Evolutionary conservation across 2,113 vertebrate genomes (phyloP).

Genomic region (Orycteropus afer): DNA sequence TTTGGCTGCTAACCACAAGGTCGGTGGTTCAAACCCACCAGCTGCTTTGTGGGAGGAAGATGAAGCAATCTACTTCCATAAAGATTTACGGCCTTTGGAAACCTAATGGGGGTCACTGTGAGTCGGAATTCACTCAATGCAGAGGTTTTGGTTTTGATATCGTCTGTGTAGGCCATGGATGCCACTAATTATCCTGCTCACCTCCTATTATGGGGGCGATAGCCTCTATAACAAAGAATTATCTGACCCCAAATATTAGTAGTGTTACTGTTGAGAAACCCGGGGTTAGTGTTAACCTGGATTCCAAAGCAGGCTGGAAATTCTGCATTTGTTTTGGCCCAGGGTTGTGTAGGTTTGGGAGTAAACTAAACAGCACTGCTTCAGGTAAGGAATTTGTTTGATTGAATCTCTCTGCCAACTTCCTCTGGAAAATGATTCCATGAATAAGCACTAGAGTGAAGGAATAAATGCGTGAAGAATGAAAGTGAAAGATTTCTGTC

Average conservation of each 20-base stretch:
- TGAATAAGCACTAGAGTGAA: neutral
- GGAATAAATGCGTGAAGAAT: no score
- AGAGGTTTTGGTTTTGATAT: no score
- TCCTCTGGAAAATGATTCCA: neutral
- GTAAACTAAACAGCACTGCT: neutral
- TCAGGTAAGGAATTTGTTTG: neutral
- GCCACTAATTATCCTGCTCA: neutral
- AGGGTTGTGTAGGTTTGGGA: neutral
- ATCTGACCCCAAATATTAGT: neutral
- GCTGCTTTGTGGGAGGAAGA: no score
- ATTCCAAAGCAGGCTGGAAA: neutral
- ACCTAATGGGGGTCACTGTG: no score
- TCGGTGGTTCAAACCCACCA: no score
- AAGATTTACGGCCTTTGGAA: no score
- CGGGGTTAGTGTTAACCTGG: neutral
- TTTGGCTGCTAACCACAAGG: no score
- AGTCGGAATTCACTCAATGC: no score
- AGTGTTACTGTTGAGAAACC: neutral
- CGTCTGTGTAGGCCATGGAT: neutral
- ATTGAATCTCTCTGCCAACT: neutral
- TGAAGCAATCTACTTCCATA: no score
- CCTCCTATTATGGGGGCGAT: neutral
- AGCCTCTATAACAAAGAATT: neutral
- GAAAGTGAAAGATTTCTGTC: conserved; percentile 29
- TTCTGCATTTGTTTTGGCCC: neutral